phyloP scores from a whole-genome alignment of 1,140 invertebrate genomes.

The Chlorops oryzae region DNA sequence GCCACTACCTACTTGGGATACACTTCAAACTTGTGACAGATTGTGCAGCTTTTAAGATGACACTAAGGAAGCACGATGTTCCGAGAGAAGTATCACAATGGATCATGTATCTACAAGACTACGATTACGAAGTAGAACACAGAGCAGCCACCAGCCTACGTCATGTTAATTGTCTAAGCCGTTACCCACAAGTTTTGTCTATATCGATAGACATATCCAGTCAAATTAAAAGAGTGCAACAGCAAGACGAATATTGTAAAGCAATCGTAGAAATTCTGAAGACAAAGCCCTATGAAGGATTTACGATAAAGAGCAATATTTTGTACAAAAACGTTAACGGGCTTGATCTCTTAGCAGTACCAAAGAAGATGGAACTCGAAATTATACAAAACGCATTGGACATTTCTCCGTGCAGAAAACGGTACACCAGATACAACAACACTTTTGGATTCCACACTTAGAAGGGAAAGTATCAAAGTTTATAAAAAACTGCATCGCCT shows the following conservation, averaged over 20 bases:
- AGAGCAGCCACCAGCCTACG: slow-evolving; percentile 12
- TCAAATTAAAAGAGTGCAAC: background rate
- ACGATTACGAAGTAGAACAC: background rate
- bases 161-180: slow-evolving; percentile 45
- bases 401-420: slow-evolving; percentile 31
- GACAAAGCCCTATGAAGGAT: background rate
- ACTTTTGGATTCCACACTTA: slow-evolving; percentile 44
- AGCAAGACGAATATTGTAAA: slow-evolving; percentile 3
- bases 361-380: slow-evolving; percentile 8
- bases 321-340: slow-evolving; percentile 4
- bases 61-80: slow-evolving; percentile 31
- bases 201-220: slow-evolving; percentile 4
- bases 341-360: background rate
- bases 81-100: slow-evolving; percentile 21
- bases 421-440: slow-evolving; percentile 28
- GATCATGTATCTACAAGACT: slow-evolving; percentile 15
- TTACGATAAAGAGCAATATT: slow-evolving; percentile 1
- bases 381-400: slow-evolving; percentile 7
- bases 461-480: slow-evolving; percentile 28
- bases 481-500: slow-evolving; percentile 30
- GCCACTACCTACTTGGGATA: slow-evolving; percentile 18
- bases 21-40: slow-evolving; percentile 19
- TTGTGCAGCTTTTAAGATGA: slow-evolving; percentile 35
- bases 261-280: slow-evolving; percentile 5
- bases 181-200: slow-evolving; percentile 26